Base-by-base conservation (phyloP, 1,140 invertebrate species). In the Neotoxoptera formosana region DNA sequence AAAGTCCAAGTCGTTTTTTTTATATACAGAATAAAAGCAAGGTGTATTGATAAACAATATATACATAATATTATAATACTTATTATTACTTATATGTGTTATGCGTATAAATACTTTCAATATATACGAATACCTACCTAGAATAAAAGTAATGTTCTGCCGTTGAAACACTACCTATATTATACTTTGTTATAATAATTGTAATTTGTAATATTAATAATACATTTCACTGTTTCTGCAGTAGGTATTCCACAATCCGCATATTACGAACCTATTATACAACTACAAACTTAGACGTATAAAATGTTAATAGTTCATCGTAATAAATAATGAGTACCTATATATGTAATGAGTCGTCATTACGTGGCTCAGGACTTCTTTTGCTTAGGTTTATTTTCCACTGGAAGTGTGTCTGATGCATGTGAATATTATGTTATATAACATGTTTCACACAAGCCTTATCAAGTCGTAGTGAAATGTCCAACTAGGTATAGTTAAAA, bases 1-100 rank as follows among this genome's bases (percentile, higher is more conserved):
- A 67, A 90, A 90, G 53, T 90, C 89, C 89, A 90, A 90, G 23
- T 60, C 30, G n/a, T 87, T 51, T 53, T 89, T 67, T 67, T 8
- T 90, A n/a, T 30, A 47, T 90, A 23, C 60, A 17, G 25, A 30
- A 90, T 45, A 67, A 47, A 41, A 45, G 56, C 45, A 67, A 60
- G 30, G 25, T 90, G 60, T 76, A n/a, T 67, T 67, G 30, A 76
- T 76, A n/a, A n/a, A 76, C 30, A 76, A 76, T 76, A 76, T 41
- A 76, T 34, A 76, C 11, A 3, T 60, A n/a, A 11, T 30, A 48
- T 53, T 30, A 76, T 76, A 76, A n/a, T 34, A 76, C 11, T 6
- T 67, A 34, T 30, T 30, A 51, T 53, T 30, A 67, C 25, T 11
- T 67, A 67, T 76, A 1, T 76, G 14, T 76, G n/a, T n/a, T n/a